Evolutionary conservation across 1,140 invertebrate species (phyloP).

Genomic region (Wasmannia auropunctata): DNA sequence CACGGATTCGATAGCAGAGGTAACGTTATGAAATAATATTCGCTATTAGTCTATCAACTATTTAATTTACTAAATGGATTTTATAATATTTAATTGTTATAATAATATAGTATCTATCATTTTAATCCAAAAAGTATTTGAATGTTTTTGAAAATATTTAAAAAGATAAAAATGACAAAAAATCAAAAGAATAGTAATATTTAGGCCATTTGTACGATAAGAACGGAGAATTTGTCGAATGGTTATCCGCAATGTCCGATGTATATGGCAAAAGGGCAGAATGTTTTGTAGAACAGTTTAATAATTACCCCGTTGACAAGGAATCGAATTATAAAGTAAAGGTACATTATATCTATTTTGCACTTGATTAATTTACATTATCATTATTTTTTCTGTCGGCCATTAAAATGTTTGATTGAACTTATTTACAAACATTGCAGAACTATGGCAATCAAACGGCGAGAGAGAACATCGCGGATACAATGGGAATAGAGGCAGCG

Average conservation of each 20-base stretch:
- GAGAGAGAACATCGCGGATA: conserved; percentile 64
- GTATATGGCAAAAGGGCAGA: conserved; percentile 46
- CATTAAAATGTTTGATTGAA: not conserved
- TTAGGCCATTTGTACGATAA: conserved; percentile 51
- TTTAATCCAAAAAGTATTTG: not conserved
- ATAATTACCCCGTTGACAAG: conserved; percentile 48
- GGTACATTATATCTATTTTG: not conserved
- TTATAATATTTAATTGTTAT: not conserved
- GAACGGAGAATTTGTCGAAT: conserved; percentile 45
- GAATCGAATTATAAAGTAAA: conserved; percentile 3
- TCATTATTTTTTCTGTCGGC: not conserved
- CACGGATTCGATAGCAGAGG: conserved; percentile 63
- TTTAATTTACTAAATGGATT: not conserved
- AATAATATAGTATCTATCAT: not conserved
- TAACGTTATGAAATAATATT: conserved; percentile 5
- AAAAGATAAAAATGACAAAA: not conserved
- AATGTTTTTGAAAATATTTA: not conserved
- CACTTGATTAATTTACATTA: conserved; percentile 1
- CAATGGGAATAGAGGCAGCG: conserved; percentile 58
- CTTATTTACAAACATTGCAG: conserved; percentile 37
- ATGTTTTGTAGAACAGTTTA: conserved; percentile 61
- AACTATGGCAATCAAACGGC: conserved; percentile 61
- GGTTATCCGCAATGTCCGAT: conserved; percentile 52
- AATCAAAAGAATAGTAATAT: not conserved
- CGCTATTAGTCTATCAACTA: too few species aligned